phyloP scores from a whole-genome alignment of 1,140 invertebrate species.

The Steinernema khuongi region DNA sequence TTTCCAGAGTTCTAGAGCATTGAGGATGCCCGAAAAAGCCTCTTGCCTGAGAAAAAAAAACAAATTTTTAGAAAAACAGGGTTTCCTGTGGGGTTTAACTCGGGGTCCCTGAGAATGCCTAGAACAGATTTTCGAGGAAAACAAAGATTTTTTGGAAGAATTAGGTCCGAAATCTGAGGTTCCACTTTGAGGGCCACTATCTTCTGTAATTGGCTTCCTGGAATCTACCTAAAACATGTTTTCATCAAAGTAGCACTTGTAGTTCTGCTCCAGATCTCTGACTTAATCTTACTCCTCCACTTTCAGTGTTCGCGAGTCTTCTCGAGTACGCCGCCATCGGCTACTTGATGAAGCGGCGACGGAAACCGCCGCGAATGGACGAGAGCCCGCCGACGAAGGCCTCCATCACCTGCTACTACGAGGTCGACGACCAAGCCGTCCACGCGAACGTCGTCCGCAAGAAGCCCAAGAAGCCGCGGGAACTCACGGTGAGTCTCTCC shows the following conservation, averaged over 20 bases:
- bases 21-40: too few relatives aligned
- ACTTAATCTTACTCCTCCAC: neutral
- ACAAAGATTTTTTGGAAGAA: too few relatives aligned
- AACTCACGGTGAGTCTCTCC: neutral
- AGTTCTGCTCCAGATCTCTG: too few relatives aligned
- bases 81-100: too few relatives aligned
- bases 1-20: too few relatives aligned
- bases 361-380: slow-evolving; percentile 24
- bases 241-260: too few relatives aligned
- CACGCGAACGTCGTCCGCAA: slow-evolving; percentile 29
- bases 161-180: too few relatives aligned
- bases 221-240: slow-evolving; percentile 12
- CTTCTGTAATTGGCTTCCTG: neutral
- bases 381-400: slow-evolving; percentile 21
- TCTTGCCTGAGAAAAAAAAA: too few relatives aligned
- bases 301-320: slow-evolving; percentile 53
- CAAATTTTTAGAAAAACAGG: too few relatives aligned
- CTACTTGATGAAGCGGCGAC: slow-evolving; percentile 54
- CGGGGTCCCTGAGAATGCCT: too few relatives aligned
- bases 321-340: slow-evolving; percentile 56
- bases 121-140: too few relatives aligned
- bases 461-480: neutral
- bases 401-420: slow-evolving; percentile 43
- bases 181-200: neutral
- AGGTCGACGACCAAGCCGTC: slow-evolving; percentile 43